Conservation (phyloP, 2,113 vertebrate species). For the Oryzias melastigma region DNA sequence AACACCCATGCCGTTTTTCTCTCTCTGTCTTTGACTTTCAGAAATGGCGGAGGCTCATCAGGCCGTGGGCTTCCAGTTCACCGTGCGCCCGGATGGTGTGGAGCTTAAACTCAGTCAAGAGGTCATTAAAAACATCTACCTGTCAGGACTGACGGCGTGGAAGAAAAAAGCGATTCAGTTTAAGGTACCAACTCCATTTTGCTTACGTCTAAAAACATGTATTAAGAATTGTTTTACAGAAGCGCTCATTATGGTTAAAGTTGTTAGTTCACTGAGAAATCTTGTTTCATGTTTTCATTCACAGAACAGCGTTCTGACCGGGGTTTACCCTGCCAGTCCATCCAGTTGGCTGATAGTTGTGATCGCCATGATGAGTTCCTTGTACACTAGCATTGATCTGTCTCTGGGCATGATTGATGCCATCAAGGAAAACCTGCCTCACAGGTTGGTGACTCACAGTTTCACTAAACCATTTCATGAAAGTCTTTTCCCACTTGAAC, state of each 20-base stretch:
- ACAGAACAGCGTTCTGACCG: conserved; percentile 89
- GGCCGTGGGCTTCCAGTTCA: conserved; percentile 97
- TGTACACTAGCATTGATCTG: conserved; percentile 83
- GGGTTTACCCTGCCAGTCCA: conserved; percentile 93
- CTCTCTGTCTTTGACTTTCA: background rate
- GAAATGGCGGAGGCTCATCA: conserved; percentile 96
- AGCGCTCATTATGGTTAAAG: no score
- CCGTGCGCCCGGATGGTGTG: conserved; percentile 89
- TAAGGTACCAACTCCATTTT: conserved; percentile 76
- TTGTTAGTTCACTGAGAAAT: no score
- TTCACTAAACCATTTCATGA: background rate
- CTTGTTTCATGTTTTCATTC: background rate
- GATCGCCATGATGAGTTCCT: conserved; percentile 84
- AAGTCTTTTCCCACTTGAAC: background rate
- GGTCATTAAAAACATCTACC: conserved; percentile 87
- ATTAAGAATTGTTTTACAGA: no score
- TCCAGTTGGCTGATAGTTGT: conserved; percentile 91
- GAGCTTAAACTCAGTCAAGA: conserved; percentile 88
- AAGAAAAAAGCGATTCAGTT: conserved; percentile 87
- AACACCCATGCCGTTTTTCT: conserved; percentile 1
- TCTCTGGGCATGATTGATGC: conserved; percentile 84
- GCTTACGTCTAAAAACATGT: background rate
- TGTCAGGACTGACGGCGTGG: conserved; percentile 86
- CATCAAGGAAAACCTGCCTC: conserved; percentile 82
- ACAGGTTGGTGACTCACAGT: conserved; percentile 73